These are phyloP conservation scores for Podargus strigoides DNA, from an alignment of 2,797 vertebrate species.

Conservation along the genomic window DNA sequence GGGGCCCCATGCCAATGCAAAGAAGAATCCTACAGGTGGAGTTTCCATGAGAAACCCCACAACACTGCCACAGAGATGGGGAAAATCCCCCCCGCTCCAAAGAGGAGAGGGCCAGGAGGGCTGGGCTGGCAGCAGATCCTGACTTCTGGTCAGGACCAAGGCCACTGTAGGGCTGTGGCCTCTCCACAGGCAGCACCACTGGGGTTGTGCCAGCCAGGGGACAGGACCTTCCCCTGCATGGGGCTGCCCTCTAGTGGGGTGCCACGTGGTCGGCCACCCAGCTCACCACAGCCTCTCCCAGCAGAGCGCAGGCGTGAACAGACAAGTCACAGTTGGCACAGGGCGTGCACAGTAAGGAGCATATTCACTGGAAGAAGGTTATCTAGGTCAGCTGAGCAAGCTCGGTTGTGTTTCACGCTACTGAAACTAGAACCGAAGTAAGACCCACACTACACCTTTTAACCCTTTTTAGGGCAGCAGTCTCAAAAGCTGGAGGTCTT, in stretches of 20 bases:
- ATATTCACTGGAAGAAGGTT: neutral
- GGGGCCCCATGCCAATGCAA: neutral
- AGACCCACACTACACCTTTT: neutral
- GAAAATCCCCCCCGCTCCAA: neutral
- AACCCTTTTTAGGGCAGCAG: neutral
- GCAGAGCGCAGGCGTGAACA: neutral
- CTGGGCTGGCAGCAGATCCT: neutral
- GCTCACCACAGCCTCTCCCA: neutral
- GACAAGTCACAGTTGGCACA: neutral
- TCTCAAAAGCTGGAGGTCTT: neutral
- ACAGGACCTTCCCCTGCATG: neutral
- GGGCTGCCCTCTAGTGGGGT: constrained; percentile 53
- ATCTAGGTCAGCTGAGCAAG: constrained; percentile 29
- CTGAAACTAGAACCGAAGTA: neutral
- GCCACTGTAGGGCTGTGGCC: neutral
- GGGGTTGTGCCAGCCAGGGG: neutral
- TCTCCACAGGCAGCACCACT: accelerated
- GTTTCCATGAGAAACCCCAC: neutral
- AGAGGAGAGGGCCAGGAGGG: neutral
- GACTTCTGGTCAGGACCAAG: neutral
- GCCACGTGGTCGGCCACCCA: neutral
- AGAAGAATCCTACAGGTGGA: neutral
- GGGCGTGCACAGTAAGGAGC: neutral
- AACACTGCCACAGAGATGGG: accelerated
- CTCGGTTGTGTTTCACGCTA: neutral